phyloP scores from a whole-genome alignment of 35 echinoderm and acorn worm species.

The Stichopus chloronotus region DNA sequence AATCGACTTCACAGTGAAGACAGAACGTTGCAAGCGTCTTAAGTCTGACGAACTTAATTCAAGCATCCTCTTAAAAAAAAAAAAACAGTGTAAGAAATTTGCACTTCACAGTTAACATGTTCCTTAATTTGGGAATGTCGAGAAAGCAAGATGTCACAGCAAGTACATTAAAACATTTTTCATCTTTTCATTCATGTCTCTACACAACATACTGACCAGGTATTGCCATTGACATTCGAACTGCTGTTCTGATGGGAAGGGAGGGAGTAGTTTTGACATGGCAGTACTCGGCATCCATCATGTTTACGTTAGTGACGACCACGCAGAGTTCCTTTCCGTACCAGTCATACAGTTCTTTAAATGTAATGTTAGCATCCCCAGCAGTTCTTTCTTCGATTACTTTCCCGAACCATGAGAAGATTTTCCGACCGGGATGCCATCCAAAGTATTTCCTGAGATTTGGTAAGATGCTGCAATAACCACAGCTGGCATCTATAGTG shows the following conservation, averaged over 20 bases:
- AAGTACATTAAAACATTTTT: too few species aligned
- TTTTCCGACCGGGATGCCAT: constrained; percentile 86
- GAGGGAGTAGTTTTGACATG: constrained; percentile 94
- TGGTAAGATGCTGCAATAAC: constrained; percentile 76
- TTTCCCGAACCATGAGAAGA: constrained; percentile 88
- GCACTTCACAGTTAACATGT: too few species aligned
- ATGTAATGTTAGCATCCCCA: constrained; percentile 69
- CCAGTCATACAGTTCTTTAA: constrained; percentile 76
- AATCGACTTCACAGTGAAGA: too few species aligned
- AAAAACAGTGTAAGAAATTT: too few species aligned
- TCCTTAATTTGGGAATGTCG: too few species aligned
- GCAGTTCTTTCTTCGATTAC: constrained; percentile 61
- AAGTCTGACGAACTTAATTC: too few species aligned
- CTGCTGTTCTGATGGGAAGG: constrained; percentile 74
- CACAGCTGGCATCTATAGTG: constrained; percentile 76
- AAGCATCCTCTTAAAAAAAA: too few species aligned
- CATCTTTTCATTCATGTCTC: too few species aligned
- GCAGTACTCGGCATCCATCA: constrained; percentile 90
- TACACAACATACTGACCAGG: constrained; percentile 63
- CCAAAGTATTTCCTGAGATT: constrained; percentile 84
- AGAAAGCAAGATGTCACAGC: too few species aligned
- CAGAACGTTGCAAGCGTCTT: too few species aligned
- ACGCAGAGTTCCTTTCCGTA: constrained; percentile 79
- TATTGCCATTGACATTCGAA: constrained; percentile 93
- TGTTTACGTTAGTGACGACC: constrained; percentile 84